A percentile compares a stretch with the other conserved stretches of the same genome.
These are phyloP conservation scores for Ichneumoninae sp. DNA, from an alignment of 2,888 invertebrate genomes.

Conservation along the genomic window DNA sequence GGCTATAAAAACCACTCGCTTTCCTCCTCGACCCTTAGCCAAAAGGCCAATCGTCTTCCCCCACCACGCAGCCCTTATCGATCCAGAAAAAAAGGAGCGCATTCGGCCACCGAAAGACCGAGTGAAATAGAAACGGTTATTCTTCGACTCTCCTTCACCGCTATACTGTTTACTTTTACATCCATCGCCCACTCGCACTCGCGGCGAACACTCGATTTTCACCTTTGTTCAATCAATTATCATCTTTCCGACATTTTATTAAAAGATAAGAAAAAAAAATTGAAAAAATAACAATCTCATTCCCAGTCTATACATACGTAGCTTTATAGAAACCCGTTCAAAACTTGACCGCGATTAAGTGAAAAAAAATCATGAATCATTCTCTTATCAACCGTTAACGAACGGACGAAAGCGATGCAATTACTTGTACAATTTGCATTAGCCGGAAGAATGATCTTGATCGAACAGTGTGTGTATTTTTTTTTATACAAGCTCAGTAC, in stretches of 20 bases:
- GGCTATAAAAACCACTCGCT: slow-evolving; percentile 84
- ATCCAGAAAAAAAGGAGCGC: slow-evolving; percentile 72
- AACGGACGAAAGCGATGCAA: slow-evolving; percentile 30
- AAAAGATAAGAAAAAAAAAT: not conserved
- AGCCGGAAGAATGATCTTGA: slow-evolving; percentile 44
- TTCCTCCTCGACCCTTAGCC: slow-evolving; percentile 81
- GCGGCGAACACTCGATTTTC: slow-evolving; percentile 41
- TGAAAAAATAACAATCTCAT: not conserved
- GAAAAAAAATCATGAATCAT: slow-evolving; percentile 24
- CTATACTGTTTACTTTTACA: slow-evolving; percentile 18
- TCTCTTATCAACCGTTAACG: slow-evolving; percentile 34
- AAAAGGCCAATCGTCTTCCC: slow-evolving; percentile 82
- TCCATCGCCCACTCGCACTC: slow-evolving; percentile 38
- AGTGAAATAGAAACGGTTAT: slow-evolving; percentile 72
- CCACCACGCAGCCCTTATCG: slow-evolving; percentile 75
- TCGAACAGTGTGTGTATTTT: slow-evolving; percentile 10
- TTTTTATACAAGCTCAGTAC: slow-evolving; percentile 14
- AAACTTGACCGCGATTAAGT: not conserved
- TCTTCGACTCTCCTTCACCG: slow-evolving; percentile 61
- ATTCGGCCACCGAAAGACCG: slow-evolving; percentile 57
- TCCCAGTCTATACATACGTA: not conserved
- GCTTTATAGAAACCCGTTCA: not conserved
- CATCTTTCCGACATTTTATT: slow-evolving; percentile 2
- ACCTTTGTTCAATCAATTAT: slow-evolving; percentile 52
- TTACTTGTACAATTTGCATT: slow-evolving; percentile 52